These are phyloP conservation scores for Vannuccia rotundouncinata DNA, from an alignment of 2,888 invertebrate genomes.

Conservation along the genomic window DNA sequence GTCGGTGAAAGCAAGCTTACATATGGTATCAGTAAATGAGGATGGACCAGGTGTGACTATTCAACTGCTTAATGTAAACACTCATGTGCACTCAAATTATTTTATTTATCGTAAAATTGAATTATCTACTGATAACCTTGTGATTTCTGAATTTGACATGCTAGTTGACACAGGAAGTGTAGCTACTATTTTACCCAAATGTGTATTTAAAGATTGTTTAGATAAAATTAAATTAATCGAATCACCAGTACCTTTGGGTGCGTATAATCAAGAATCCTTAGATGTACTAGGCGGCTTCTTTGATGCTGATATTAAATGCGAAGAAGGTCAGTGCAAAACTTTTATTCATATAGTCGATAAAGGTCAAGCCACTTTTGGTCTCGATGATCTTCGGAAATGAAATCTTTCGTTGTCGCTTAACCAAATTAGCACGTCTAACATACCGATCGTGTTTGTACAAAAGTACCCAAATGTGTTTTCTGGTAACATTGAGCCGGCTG, in stretches of 20 bases:
- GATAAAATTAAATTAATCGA: conserved; percentile 6
- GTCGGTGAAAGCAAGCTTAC: conserved; percentile 6
- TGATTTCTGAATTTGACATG: neutral
- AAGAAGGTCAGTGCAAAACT: neutral
- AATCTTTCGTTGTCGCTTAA: neutral
- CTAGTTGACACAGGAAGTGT: conserved; percentile 1
- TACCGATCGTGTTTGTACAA: neutral
- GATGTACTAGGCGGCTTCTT: neutral
- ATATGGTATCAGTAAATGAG: neutral
- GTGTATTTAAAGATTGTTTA: neutral
- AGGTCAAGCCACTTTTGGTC: neutral
- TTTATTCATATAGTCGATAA: conserved; percentile 3
- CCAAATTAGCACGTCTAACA: conserved; percentile 5
- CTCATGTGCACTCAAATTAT: neutral
- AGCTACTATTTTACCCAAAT: conserved; percentile 1
- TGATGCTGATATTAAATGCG: conserved; percentile 21
- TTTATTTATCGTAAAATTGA: neutral
- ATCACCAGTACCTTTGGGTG: neutral
- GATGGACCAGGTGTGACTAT: neutral
- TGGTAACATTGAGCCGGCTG: no score
- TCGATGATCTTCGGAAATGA: neutral
- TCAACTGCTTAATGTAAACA: neutral
- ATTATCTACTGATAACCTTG: neutral
- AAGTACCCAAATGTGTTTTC: no score
- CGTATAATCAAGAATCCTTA: conserved; percentile 8